phyloP scores from a whole-genome alignment of 2,113 vertebrate genomes.

The Archocentrus centrarchus region DNA sequence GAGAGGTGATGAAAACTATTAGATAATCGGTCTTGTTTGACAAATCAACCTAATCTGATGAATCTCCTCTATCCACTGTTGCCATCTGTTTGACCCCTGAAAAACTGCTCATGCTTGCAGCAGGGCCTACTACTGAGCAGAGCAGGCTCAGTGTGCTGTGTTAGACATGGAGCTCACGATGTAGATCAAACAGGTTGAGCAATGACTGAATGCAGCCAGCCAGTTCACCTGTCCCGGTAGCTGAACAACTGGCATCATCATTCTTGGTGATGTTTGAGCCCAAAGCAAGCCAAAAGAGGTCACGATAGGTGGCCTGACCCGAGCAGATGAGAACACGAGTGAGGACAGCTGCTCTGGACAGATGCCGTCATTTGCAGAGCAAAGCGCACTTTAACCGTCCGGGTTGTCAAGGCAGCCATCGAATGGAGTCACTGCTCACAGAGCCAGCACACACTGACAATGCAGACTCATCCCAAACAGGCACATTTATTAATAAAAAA shows the following conservation, averaged over 20 bases:
- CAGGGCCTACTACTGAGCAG: conserved; percentile 1
- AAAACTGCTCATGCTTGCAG: conserved; percentile 13
- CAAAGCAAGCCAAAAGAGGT: conserved; percentile 51
- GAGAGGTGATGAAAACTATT: not conserved
- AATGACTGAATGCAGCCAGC: conserved; percentile 43
- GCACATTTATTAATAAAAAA: conserved; percentile 46
- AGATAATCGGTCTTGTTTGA: conserved; percentile 24
- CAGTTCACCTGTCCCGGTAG: conserved; percentile 37
- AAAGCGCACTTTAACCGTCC: conserved; percentile 42
- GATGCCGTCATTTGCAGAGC: conserved; percentile 66
- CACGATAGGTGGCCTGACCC: conserved; percentile 52
- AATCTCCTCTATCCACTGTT: not conserved
- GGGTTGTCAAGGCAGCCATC: conserved; percentile 15
- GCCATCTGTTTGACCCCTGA: conserved; percentile 42
- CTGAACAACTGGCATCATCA: conserved; percentile 34
- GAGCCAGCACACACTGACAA: not conserved
- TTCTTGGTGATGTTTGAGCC: conserved; percentile 36
- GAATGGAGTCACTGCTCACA: conserved; percentile 21
- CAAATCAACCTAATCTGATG: conserved; percentile 24
- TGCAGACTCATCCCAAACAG: conserved; percentile 19
- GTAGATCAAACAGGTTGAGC: conserved; percentile 54
- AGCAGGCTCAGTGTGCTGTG: conserved; percentile 12
- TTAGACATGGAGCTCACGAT: conserved; percentile 26
- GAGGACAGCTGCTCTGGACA: conserved; percentile 73
- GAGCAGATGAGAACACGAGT: conserved; percentile 58